A percentile compares a stretch with the other conserved stretches of the same genome.
Evolutionary conservation across 2,888 invertebrate genomes (phyloP).

Genomic region (Pseudococcus longispinus): DNA sequence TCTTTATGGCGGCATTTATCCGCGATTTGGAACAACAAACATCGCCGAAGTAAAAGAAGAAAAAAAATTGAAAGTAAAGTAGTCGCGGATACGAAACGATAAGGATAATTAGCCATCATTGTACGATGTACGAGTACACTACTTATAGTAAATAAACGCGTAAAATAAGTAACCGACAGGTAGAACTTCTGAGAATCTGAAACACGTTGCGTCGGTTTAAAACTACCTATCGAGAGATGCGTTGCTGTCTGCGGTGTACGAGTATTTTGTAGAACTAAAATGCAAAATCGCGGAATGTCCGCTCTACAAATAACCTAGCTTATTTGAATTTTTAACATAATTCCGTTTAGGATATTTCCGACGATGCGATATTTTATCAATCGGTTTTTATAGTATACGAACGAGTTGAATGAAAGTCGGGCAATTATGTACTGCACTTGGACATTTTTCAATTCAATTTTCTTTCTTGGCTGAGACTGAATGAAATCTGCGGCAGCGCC

Average conservation of each 20-base stretch:
- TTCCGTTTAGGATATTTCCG: neutral
- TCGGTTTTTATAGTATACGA: neutral
- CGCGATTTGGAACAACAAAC: neutral
- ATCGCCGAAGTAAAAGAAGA: neutral
- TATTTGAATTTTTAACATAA: constrained; percentile 27
- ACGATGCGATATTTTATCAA: neutral
- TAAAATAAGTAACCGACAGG: neutral
- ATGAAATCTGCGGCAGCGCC: too few relatives aligned
- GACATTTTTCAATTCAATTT: too few relatives aligned
- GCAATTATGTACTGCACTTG: too few relatives aligned
- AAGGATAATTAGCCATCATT: constrained; percentile 7
- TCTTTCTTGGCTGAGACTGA: too few relatives aligned
- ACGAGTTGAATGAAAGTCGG: neutral
- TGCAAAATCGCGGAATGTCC: constrained; percentile 3
- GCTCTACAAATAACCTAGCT: constrained; percentile 22
- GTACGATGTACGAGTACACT: too few relatives aligned
- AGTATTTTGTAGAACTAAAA: neutral
- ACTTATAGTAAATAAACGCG: neutral
- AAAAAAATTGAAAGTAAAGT: constrained; percentile 3
- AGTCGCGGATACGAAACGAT: neutral
- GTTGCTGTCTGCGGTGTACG: neutral
- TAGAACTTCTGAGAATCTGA: neutral
- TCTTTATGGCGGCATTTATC: neutral
- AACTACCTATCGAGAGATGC: neutral
- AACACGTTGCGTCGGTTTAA: neutral